Conservation (phyloP, 2,113 vertebrate species). For the Sisor rabdophorus region DNA sequence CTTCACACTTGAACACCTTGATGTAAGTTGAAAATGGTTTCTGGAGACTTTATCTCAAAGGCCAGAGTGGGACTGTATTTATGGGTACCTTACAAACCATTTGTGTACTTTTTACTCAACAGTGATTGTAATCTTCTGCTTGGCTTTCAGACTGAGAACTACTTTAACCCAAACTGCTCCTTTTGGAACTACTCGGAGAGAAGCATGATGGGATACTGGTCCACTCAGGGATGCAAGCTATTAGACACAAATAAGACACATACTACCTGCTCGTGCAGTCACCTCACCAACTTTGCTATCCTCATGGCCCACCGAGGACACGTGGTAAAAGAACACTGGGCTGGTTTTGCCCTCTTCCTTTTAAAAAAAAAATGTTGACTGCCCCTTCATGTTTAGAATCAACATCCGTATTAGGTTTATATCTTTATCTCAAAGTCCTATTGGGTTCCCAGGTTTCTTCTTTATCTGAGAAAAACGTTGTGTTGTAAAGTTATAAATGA, state of each 20-base stretch:
- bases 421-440: too few relatives aligned
- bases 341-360: background rate
- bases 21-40: constrained; percentile 77
- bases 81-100: background rate
- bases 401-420: too few relatives aligned
- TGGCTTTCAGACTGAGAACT: constrained; percentile 87
- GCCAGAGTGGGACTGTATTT: background rate
- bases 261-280: constrained; percentile 94
- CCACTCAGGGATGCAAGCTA: constrained; percentile 95
- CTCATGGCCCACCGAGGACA: constrained; percentile 94
- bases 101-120: background rate
- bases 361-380: background rate
- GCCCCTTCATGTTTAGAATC: background rate
- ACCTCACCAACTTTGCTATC: constrained; percentile 98
- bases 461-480: background rate
- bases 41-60: background rate
- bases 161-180: constrained; percentile 98
- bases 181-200: constrained; percentile 99
- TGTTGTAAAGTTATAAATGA: background rate
- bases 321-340: constrained; percentile 73
- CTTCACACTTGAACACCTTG: constrained; percentile 93
- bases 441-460: background rate
- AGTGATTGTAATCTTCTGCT: constrained; percentile 10
- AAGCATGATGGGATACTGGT: constrained; percentile 99
- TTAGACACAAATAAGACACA: constrained; percentile 94